phyloP scores from a whole-genome alignment of 2,113 vertebrate genomes.

The Mobula birostris region DNA sequence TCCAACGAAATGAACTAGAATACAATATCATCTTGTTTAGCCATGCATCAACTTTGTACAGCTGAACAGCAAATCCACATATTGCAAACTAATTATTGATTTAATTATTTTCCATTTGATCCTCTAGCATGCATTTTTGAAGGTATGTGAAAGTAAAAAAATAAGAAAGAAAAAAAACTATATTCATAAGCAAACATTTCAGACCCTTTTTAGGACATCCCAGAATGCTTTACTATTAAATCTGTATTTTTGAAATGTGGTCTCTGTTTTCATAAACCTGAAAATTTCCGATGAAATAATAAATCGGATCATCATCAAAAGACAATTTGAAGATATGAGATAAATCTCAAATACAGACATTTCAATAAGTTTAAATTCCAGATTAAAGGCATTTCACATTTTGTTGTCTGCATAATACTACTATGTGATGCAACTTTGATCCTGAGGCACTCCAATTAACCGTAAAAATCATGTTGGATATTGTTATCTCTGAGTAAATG shows the following conservation, averaged over 20 bases:
- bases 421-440: background rate
- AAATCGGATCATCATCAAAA: background rate
- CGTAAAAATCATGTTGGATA: background rate
- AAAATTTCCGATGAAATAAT: background rate
- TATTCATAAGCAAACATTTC: too few species aligned
- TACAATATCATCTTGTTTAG: background rate
- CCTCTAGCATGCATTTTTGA: background rate
- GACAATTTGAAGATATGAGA: background rate
- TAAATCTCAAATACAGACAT: background rate
- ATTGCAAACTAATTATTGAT: background rate
- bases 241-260: too few species aligned
- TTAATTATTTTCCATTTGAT: background rate
- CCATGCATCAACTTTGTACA: background rate
- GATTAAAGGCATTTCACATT: background rate
- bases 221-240: too few species aligned
- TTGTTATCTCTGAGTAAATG: background rate
- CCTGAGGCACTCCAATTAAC: background rate
- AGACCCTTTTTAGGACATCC: too few species aligned
- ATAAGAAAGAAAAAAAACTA: too few species aligned
- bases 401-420: background rate
- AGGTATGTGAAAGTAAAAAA: too few species aligned
- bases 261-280: background rate
- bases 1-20: background rate
- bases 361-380: background rate
- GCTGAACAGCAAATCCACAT: background rate